Percentiles rank a stretch among this genome's conserved stretches.
Evolutionary conservation across 2,888 invertebrate species (phyloP).

Genomic region (Cantharis lateralis): DNA sequence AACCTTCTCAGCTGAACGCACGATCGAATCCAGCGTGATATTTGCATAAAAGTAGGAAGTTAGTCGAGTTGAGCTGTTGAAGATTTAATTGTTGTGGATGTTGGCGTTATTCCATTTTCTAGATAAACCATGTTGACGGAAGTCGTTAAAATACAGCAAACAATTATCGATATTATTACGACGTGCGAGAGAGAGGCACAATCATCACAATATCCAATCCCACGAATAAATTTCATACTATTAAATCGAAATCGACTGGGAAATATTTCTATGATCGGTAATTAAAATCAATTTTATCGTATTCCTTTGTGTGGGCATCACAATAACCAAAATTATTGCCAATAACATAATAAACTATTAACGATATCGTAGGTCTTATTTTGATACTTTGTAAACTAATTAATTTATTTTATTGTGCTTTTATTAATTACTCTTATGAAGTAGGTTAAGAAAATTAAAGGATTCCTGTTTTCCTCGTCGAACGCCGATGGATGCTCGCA

Average conservation of each 20-base stretch:
- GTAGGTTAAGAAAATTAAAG: too few relatives aligned
- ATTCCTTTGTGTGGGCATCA: neutral
- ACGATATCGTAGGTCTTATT: neutral
- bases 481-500: neutral
- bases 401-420: neutral
- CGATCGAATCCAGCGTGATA: neutral
- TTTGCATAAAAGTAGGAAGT: conserved; percentile 6
- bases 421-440: neutral
- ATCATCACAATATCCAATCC: neutral
- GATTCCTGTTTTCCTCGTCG: neutral
- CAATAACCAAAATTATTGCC: neutral
- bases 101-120: neutral
- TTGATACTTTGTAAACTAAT: neutral
- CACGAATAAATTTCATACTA: neutral
- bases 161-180: neutral
- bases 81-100: conserved; percentile 10
- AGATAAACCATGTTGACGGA: conserved; percentile 14
- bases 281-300: neutral
- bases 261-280: neutral
- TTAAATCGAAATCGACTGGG: neutral
- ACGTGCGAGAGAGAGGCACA: neutral
- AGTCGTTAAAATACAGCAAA: conserved; percentile 9
- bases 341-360: neutral
- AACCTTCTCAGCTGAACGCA: neutral
- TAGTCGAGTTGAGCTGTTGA: conserved; percentile 7